phyloP scores from a whole-genome alignment of 2,113 vertebrate species.

The Sylvilagus bachmani region DNA sequence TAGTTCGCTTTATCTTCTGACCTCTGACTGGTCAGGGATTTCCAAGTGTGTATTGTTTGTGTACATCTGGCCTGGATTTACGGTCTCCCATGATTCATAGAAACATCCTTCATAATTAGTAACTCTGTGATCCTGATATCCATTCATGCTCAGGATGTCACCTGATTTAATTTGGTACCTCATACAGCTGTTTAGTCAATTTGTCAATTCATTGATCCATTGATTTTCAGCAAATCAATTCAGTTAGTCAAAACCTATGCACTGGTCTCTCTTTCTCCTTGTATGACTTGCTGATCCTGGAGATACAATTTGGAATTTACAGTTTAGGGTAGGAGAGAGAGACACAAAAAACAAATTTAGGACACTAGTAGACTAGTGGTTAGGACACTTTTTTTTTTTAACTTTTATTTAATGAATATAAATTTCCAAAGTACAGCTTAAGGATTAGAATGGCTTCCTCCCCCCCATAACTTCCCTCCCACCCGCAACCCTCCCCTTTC shows the following conservation, averaged over 20 bases:
- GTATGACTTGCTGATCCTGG: not conserved
- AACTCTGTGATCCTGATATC: not conserved
- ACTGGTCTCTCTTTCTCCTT: not conserved
- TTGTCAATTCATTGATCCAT: not conserved
- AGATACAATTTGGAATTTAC: not conserved
- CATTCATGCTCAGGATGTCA: not conserved
- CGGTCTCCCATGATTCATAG: not conserved
- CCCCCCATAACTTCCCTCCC: too few species aligned
- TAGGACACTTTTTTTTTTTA: too few species aligned
- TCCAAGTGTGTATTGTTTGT: not conserved
- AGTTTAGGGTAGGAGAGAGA: not conserved
- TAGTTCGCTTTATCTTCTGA: not conserved
- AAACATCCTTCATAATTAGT: not conserved
- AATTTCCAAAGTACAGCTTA: too few species aligned
- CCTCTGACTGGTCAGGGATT: not conserved
- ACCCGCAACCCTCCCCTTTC: too few species aligned
- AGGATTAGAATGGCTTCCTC: too few species aligned
- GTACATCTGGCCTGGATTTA: not conserved
- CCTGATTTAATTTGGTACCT: not conserved
- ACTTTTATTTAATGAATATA: too few species aligned
- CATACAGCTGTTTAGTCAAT: not conserved
- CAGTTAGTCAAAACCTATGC: not conserved
- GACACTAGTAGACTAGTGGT: too few species aligned
- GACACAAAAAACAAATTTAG: not conserved
- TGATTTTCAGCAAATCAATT: not conserved